Conservation (phyloP, 2,888 invertebrate genomes). For the Pachliopta kotzebuea region DNA sequence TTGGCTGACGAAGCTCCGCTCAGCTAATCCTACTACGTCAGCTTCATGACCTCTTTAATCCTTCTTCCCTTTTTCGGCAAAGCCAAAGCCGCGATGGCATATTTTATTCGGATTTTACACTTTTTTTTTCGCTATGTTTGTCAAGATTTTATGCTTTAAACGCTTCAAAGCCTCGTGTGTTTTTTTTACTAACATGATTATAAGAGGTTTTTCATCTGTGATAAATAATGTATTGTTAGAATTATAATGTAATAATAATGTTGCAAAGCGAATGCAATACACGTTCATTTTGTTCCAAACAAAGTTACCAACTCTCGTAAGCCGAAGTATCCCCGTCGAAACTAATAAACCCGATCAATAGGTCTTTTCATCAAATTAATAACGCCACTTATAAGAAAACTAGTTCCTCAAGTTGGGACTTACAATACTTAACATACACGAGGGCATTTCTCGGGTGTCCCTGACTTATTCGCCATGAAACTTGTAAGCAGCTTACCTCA, state of each 20-base stretch:
- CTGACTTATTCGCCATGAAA: slow-evolving; percentile 61
- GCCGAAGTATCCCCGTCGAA: slow-evolving; percentile 26
- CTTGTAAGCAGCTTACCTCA: slow-evolving; percentile 72
- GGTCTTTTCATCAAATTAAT: slow-evolving; percentile 61
- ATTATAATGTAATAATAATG: not conserved
- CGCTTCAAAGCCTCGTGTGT: not conserved
- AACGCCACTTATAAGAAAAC: slow-evolving; percentile 52
- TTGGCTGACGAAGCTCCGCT: slow-evolving; percentile 61
- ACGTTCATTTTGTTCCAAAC: slow-evolving; percentile 5
- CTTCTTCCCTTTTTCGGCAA: slow-evolving; percentile 60
- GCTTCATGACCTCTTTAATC: slow-evolving; percentile 72
- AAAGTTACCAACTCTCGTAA: slow-evolving; percentile 15
- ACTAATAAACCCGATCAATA: slow-evolving; percentile 48
- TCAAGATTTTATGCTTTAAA: slow-evolving; percentile 25
- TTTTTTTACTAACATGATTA: not conserved
- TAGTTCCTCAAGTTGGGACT: slow-evolving; percentile 41
- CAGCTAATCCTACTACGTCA: slow-evolving; percentile 71
- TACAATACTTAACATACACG: slow-evolving; percentile 49
- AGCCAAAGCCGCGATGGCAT: slow-evolving; percentile 50
- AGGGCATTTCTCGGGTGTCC: slow-evolving; percentile 49
- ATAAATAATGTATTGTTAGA: too few relatives aligned
- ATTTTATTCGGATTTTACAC: slow-evolving; percentile 57
- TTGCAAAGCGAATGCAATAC: slow-evolving; percentile 19
- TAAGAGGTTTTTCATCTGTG: not conserved
- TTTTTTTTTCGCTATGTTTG: slow-evolving; percentile 42